These are phyloP conservation scores for Chydorus sphaericus DNA, from an alignment of 2,888 invertebrate species.

Conservation along the genomic window DNA sequence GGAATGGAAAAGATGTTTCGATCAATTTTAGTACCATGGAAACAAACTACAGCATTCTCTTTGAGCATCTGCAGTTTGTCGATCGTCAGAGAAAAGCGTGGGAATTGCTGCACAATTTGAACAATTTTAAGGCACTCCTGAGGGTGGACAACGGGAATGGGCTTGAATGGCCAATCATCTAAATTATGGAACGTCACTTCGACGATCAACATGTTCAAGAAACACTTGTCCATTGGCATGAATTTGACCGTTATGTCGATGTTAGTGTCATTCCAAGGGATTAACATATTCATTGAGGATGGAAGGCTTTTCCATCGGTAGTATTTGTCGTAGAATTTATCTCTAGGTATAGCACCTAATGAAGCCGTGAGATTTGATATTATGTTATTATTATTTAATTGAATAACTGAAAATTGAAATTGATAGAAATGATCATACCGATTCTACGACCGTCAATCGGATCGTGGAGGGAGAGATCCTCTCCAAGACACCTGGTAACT, in stretches of 20 bases:
- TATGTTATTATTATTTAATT: neutral
- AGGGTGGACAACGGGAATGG: no score
- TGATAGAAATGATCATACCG: no score
- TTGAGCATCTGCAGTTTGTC: neutral
- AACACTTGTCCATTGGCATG: neutral
- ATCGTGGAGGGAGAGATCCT: neutral
- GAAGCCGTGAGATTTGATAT: neutral
- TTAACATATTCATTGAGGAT: no score
- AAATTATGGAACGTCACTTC: neutral
- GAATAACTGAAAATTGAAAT: neutral
- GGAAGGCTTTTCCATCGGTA: no score
- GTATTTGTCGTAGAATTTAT: no score
- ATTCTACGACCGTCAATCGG: neutral
- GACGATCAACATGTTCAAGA: neutral
- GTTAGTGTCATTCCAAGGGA: neutral
- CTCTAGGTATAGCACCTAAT: neutral
- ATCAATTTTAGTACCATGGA: neutral
- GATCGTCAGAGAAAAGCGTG: neutral
- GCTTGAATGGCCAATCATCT: no score
- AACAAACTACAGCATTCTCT: neutral
- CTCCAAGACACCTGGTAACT: neutral
- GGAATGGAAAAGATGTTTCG: neutral
- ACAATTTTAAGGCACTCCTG: no score
- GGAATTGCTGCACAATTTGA: no score
- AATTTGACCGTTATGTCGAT: neutral